A percentile compares a stretch with the other conserved stretches of the same genome.
Conservation (phyloP, 2,888 invertebrate genomes). For the Lymantria dispar region DNA sequence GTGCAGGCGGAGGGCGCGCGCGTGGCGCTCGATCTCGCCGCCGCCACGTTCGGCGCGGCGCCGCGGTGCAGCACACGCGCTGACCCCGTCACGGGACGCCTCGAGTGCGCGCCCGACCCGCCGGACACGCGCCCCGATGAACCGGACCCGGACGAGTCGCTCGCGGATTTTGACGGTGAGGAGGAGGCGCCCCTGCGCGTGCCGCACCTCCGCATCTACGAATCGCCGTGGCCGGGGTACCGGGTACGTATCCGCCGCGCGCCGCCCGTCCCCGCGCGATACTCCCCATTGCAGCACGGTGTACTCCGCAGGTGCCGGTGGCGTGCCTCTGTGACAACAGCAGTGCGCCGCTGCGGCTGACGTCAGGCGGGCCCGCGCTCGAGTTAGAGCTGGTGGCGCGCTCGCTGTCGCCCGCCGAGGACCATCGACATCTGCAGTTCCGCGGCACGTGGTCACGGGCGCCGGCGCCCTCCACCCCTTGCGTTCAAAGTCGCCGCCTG, state of each 20-base stretch:
- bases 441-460: constrained; percentile 81
- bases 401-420: constrained; percentile 88
- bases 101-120: constrained; percentile 52
- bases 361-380: constrained; percentile 73
- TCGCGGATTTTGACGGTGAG: constrained; percentile 41
- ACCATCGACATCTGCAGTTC: constrained; percentile 91
- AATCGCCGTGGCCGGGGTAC: constrained; percentile 88
- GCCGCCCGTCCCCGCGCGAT: not conserved
- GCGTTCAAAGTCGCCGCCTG: constrained; percentile 47
- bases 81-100: constrained; percentile 88
- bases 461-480: constrained; percentile 32
- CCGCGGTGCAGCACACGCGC: constrained; percentile 85
- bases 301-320: constrained; percentile 81
- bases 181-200: constrained; percentile 69
- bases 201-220: constrained; percentile 83
- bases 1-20: constrained; percentile 87
- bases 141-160: constrained; percentile 26
- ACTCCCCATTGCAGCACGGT: not conserved
- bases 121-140: constrained; percentile 32
- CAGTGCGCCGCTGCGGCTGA: constrained; percentile 53
- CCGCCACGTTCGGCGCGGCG: constrained; percentile 86
- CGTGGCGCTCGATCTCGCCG: constrained; percentile 85
- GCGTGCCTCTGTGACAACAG: constrained; percentile 92
- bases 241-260: constrained; percentile 50
- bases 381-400: constrained; percentile 90